phyloP scores from a whole-genome alignment of 2,888 invertebrate species.

The Tiliacea citrago region DNA sequence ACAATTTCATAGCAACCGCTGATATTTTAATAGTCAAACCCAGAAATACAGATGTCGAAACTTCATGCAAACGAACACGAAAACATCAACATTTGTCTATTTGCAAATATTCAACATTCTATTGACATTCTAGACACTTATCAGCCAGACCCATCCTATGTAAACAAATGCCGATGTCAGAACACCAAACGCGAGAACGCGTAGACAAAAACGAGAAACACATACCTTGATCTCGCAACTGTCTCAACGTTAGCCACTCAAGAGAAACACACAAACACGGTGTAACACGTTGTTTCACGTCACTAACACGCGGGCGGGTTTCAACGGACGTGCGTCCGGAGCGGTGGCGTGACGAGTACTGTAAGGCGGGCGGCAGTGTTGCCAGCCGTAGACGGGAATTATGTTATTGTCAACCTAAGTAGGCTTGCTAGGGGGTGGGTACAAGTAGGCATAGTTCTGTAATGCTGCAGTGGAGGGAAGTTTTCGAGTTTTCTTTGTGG shows the following conservation, averaged over 20 bases:
- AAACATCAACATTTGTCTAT: conserved; percentile 31
- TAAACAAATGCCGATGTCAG: conserved; percentile 47
- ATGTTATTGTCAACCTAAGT: conserved; percentile 65
- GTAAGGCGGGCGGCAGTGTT: conserved; percentile 78
- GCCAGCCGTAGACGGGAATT: conserved; percentile 67
- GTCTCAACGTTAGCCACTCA: conserved; percentile 48
- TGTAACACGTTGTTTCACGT: conserved; percentile 65
- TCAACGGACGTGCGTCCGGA: conserved; percentile 77
- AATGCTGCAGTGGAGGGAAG: conserved; percentile 39
- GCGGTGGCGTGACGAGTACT: conserved; percentile 76
- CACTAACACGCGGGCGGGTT: conserved; percentile 76
- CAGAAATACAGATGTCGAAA: conserved; percentile 11
- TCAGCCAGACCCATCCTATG: conserved; percentile 42
- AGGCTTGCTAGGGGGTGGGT: conserved; percentile 49
- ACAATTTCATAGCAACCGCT: too few relatives aligned
- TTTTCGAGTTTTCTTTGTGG: conserved; percentile 5
- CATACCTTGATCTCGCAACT: conserved; percentile 56
- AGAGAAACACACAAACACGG: conserved; percentile 74
- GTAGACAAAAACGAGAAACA: conserved; percentile 55
- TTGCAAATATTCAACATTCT: conserved; percentile 29
- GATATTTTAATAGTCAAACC: not conserved
- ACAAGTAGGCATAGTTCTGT: conserved; percentile 23
- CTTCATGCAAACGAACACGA: not conserved
- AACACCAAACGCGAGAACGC: conserved; percentile 7
- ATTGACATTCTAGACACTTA: conserved; percentile 41